Base-by-base conservation (phyloP, 2,797 vertebrate genomes). In the Poliocrania exsul region DNA sequence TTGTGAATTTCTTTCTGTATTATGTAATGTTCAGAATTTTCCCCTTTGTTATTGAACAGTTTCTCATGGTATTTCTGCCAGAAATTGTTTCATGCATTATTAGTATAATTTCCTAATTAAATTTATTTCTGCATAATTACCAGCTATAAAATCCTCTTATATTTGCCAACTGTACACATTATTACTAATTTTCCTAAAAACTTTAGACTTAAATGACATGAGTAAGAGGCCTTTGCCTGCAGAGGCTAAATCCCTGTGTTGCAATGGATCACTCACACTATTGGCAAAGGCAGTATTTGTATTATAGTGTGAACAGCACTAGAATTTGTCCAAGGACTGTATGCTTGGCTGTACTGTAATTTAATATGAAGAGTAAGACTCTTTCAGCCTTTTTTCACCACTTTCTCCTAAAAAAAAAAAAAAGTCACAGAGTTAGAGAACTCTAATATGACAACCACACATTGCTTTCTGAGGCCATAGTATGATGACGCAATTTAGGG, bases 401-500 rank as follows among this genome's bases (percentile, higher is more conserved):
- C 11, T 61, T 50, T 13, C 8, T 29, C 40, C 7, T 42, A 42
- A 42, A 42, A 42, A 25, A 1, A 51, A 29, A 7, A 15, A 72
- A 56, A 81, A 25, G 21, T 3, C 20, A 29, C 16, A 44, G 31
- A 71, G 46, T 16, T 33, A n/a, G 21, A 61, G 42, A 51, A 7
- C 11, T 8, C 47, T 42, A 10, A 19, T 20, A 8, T 31, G 29
- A 50, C 50, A 67, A 35, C 6, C 9, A 38, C 29, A 4, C 1
- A 0, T 38, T 40, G 31, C 29, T 44, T 75, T 29, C 33, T 78
- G 16, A 12, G 60, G 31, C 6, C 10, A 2, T 57, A 33, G 11
- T 17, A 21, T 0, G 0, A 10, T 25, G 20, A 19, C 50, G 6
- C 7, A 42, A 37, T 9, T 79, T 70, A 29, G 0, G 3, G n/a